Evolutionary conservation across 2,113 vertebrate genomes (phyloP), one percentile per base, ranked within the genome.

Genomic region (Australoheros scitulus): DNA sequence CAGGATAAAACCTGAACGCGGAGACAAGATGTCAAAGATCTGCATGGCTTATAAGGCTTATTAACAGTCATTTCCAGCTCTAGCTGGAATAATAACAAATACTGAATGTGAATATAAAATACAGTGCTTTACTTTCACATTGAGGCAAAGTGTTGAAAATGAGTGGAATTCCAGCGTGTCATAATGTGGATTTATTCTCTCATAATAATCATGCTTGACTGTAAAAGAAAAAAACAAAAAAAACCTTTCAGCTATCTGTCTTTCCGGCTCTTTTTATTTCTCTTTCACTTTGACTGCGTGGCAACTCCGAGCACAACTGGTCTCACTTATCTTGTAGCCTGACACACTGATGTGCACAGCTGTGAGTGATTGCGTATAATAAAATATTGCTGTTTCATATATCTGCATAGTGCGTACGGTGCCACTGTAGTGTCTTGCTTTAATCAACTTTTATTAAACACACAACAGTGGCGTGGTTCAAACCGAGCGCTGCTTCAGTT

Each of bases 161-260:
- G 82, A 93, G 78, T 83, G 84, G 85, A 87, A 89, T 85, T 79
- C 82, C 88, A 91, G 83, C 80, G 78, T 59, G 78, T 75, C 17
- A 56, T 94, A 94, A 94, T 92, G 90, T 90, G 89, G 88, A 94
- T 84, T 92, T 88, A 93, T 94, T 77, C 81, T 85, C 87, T 89
- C 86, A 90, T 93, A 93, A 93, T 91, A 92, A 93, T 85, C 68
- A 82, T 81, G 80, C 61, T 91, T 20, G 2, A 80, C 88, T 88
- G 85, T 89, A 85, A 80, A 79, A 79, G 77, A 80, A 83, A 80
- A 83, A 82, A 89, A 58, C 6, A 81, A 79, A 76, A 82, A 86
- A 79, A 92, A 17, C 3, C 91, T 86, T 85, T 87, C 77, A 90
- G 93, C 92, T 82, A 87, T 90, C 89, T 32, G 78, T 85, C 88